phyloP scores from a whole-genome alignment of 2,113 vertebrate genomes.

The Poicephalus gulielmi region DNA sequence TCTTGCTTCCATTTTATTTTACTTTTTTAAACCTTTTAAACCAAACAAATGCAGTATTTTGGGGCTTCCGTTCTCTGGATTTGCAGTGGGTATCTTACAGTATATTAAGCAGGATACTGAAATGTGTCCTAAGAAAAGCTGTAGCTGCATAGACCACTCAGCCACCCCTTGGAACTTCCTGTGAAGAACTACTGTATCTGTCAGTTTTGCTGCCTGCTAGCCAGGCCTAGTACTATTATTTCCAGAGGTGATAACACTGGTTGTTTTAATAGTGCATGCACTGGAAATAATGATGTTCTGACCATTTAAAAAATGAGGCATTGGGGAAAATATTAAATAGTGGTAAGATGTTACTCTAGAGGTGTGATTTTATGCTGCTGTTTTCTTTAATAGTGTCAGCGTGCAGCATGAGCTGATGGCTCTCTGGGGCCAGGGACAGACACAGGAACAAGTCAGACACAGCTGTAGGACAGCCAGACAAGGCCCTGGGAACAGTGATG shows the following conservation, averaged over 20 bases:
- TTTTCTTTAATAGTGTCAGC: background rate
- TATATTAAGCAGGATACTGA: background rate
- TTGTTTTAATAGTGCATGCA: background rate
- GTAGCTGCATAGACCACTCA: background rate
- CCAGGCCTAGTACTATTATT: background rate
- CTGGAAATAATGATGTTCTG: background rate
- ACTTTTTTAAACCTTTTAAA: background rate
- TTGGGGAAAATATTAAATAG: background rate
- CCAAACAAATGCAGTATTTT: background rate
- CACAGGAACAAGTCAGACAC: background rate
- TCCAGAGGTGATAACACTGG: background rate
- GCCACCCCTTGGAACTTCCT: background rate
- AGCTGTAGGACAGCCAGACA: background rate
- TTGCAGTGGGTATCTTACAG: accelerated
- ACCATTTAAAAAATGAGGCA: background rate
- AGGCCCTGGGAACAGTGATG: too few relatives aligned
- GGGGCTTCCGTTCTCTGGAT: background rate
- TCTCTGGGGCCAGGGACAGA: background rate
- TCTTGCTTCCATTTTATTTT: background rate
- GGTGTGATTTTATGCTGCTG: background rate
- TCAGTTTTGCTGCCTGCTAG: background rate
- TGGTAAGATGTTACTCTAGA: background rate
- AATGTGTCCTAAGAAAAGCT: background rate
- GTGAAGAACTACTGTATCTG: background rate
- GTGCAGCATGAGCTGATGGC: background rate